Conservation (phyloP, 1,140 invertebrate genomes). For the Hyles euphorbiae region DNA sequence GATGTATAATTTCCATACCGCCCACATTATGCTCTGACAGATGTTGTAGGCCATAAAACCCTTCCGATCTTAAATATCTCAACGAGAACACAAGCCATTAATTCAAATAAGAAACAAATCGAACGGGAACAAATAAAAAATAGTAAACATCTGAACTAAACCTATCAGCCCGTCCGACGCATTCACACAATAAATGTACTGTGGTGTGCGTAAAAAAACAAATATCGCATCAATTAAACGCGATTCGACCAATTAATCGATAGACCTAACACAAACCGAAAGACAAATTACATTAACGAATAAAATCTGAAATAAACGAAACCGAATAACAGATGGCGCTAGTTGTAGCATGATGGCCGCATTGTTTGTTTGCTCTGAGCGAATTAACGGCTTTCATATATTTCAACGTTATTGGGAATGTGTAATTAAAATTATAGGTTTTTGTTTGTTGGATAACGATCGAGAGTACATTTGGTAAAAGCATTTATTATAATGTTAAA, state of each 20-base stretch:
- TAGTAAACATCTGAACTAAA: conserved; percentile 4
- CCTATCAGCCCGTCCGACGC: conserved; percentile 5
- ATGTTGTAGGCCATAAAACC: no score
- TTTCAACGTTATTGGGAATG: conserved; percentile 14
- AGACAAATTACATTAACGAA: conserved; percentile 8
- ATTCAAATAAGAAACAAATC: no score
- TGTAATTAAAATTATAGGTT: conserved; percentile 29
- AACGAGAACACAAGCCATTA: no score
- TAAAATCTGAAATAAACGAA: conserved; percentile 24
- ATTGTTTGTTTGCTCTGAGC: conserved; percentile 32
- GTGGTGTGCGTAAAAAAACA: conserved; percentile 4
- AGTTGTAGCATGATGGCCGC: conserved; percentile 16
- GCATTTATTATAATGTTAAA: no score
- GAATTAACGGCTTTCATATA: conserved; percentile 23
- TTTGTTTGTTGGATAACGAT: conserved; percentile 6
- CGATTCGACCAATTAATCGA: conserved; percentile 14
- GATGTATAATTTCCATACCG: no score
- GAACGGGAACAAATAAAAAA: conserved; percentile 4
- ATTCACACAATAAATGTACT: conserved; percentile 9
- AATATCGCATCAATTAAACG: conserved; percentile 8
- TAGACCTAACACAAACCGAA: conserved; percentile 17
- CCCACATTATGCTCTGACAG: no score
- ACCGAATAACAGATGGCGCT: conserved; percentile 32
- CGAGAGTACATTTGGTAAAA: no score
- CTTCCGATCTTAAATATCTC: no score